A percentile compares a stretch with the other conserved stretches of the same genome.
These are phyloP conservation scores for Siniperca undulata DNA, from an alignment of 2,797 vertebrate species.

Conservation along the genomic window DNA sequence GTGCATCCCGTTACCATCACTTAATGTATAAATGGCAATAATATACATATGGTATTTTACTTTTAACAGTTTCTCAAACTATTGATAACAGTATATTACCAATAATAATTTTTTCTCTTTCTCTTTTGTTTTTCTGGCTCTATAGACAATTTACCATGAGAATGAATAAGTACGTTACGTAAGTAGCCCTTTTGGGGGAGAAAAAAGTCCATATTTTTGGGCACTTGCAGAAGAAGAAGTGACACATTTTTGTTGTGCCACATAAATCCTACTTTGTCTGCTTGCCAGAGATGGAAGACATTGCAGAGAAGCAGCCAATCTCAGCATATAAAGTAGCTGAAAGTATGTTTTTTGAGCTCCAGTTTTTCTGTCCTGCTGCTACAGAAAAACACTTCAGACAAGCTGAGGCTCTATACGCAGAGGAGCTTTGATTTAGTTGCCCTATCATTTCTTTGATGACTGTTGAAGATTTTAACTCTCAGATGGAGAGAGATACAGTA, in stretches of 20 bases:
- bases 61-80: not conserved
- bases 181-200: not conserved
- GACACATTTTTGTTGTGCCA: conserved; percentile 47
- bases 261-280: conserved; percentile 62
- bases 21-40: not conserved
- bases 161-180: not conserved
- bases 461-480: conserved; percentile 52
- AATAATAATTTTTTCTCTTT: not conserved
- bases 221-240: conserved; percentile 33
- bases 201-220: conserved; percentile 30
- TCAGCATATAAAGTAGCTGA: conserved; percentile 64
- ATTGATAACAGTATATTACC: not conserved
- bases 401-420: conserved; percentile 34
- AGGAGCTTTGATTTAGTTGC: conserved; percentile 55
- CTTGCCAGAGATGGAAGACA: conserved; percentile 44
- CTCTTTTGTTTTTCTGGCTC: not conserved
- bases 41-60: not conserved
- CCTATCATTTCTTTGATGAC: conserved; percentile 57
- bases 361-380: conserved; percentile 39
- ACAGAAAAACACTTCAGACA: conserved; percentile 44
- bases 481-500: conserved; percentile 41
- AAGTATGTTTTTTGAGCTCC: conserved; percentile 48
- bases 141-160: not conserved
- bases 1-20: not conserved
- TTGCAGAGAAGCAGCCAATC: conserved; percentile 55